Percentiles rank a stretch among this genome's conserved stretches.
Conservation (phyloP, 2,888 invertebrate genomes). For the Julus scandinavius region DNA sequence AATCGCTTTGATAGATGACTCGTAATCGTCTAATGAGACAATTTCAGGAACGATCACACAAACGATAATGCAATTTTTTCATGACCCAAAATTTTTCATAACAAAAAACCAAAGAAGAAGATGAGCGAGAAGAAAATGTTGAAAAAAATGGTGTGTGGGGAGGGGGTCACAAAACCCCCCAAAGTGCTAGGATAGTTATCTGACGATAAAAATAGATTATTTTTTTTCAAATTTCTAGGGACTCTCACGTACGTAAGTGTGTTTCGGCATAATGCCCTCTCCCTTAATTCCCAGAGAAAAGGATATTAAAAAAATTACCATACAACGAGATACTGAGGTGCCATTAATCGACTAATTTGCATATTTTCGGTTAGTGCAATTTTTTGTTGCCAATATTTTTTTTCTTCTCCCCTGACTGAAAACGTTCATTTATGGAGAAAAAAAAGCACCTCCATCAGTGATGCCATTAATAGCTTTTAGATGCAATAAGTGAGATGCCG, state of each 20-base stretch:
- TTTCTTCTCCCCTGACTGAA: neutral
- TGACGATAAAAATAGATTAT: constrained; percentile 34
- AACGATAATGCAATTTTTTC: constrained; percentile 51
- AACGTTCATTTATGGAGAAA: neutral
- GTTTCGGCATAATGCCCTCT: neutral
- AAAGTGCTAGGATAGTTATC: constrained; percentile 18
- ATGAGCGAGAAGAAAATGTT: neutral
- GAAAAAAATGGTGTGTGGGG: neutral
- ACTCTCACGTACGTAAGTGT: neutral
- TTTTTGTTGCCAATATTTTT: neutral
- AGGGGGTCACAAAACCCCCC: too few species aligned
- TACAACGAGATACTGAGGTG: neutral
- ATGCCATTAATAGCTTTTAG: constrained; percentile 42
- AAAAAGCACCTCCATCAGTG: neutral
- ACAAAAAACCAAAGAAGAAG: neutral
- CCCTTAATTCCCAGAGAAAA: neutral
- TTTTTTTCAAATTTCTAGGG: constrained; percentile 6
- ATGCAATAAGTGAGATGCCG: neutral
- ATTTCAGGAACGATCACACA: constrained; percentile 44
- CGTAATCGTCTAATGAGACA: constrained; percentile 55
- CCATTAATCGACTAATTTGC: constrained; percentile 33
- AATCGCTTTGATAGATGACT: constrained; percentile 55
- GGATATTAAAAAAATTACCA: neutral
- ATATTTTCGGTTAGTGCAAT: constrained; percentile 42
- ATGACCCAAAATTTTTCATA: constrained; percentile 47